phyloP scores from a whole-genome alignment of 2,888 invertebrate genomes.

The Caprella mutica region DNA sequence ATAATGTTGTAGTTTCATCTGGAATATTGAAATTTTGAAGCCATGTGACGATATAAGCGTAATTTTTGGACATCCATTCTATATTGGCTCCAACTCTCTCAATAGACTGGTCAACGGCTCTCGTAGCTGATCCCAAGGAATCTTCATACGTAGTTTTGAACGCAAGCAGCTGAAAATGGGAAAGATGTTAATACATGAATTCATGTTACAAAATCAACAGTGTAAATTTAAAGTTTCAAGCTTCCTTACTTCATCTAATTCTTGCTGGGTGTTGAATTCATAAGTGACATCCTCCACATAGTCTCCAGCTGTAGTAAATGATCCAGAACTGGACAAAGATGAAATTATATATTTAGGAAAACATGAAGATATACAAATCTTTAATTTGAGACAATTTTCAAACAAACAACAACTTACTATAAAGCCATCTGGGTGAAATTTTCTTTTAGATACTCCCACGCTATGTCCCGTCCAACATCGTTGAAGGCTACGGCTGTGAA shows the following conservation, averaged over 20 bases:
- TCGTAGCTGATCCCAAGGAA: conserved; percentile 41
- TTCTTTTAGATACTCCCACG: conserved; percentile 62
- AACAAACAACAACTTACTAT: conserved; percentile 9
- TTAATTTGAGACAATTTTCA: not conserved
- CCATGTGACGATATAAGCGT: too few species aligned
- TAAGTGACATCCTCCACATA: conserved; percentile 37
- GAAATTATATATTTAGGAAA: not conserved
- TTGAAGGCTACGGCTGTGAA: conserved; percentile 64
- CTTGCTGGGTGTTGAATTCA: conserved; percentile 39
- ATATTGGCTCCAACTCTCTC: conserved; percentile 40
- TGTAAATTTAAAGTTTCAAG: too few species aligned
- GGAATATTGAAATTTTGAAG: too few species aligned
- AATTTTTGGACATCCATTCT: conserved; percentile 40
- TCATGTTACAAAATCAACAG: too few species aligned
- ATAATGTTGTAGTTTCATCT: too few species aligned
- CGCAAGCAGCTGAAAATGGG: conserved; percentile 38
- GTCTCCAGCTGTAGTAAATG: conserved; percentile 37
- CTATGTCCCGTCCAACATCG: conserved; percentile 65
- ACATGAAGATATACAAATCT: not conserved
- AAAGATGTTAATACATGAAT: too few species aligned
- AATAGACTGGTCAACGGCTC: conserved; percentile 40
- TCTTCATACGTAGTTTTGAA: conserved; percentile 43
- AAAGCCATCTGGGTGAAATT: conserved; percentile 50
- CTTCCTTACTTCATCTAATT: conserved; percentile 33
- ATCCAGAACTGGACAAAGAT: conserved; percentile 37